Percentiles rank a stretch among this genome's conserved stretches.
phyloP scores from a whole-genome alignment of 1,140 invertebrate species.

The Drosophila prosaltans region DNA sequence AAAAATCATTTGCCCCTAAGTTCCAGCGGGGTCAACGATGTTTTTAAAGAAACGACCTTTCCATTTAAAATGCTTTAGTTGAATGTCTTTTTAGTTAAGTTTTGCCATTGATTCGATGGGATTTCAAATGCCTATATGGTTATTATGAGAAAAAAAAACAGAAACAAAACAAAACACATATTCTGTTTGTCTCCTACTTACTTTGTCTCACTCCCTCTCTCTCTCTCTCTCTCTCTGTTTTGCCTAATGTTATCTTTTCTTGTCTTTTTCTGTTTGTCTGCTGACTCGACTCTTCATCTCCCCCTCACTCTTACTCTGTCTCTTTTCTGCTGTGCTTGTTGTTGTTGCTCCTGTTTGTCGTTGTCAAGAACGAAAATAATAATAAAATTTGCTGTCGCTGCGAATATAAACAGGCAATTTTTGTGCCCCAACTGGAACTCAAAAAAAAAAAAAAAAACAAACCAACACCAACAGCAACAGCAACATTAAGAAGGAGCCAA shows the following conservation, averaged over 20 bases:
- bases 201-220: not conserved
- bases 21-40: too few relatives aligned
- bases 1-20: too few relatives aligned
- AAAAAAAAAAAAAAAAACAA: constrained; percentile 39
- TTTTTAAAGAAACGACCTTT: too few relatives aligned
- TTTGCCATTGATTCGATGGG: constrained; percentile 3
- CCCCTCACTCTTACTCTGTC: not conserved
- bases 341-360: constrained; percentile 45
- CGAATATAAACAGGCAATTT: constrained; percentile 81
- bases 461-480: constrained; percentile 58
- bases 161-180: not conserved
- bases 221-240: not conserved
- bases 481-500: constrained; percentile 40
- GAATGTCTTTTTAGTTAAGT: not conserved
- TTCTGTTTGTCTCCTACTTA: not conserved
- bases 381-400: constrained; percentile 80
- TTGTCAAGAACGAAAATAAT: constrained; percentile 79
- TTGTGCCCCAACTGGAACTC: constrained; percentile 50
- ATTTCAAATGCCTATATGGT: constrained; percentile 8
- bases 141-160: too few relatives aligned
- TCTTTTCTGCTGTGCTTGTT: constrained; percentile 20
- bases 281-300: too few relatives aligned
- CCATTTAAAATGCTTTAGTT: not conserved
- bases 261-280: not conserved
- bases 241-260: not conserved